Base-by-base conservation (phyloP, 2,888 invertebrate genomes). In the Anoplius nigerrimus region DNA sequence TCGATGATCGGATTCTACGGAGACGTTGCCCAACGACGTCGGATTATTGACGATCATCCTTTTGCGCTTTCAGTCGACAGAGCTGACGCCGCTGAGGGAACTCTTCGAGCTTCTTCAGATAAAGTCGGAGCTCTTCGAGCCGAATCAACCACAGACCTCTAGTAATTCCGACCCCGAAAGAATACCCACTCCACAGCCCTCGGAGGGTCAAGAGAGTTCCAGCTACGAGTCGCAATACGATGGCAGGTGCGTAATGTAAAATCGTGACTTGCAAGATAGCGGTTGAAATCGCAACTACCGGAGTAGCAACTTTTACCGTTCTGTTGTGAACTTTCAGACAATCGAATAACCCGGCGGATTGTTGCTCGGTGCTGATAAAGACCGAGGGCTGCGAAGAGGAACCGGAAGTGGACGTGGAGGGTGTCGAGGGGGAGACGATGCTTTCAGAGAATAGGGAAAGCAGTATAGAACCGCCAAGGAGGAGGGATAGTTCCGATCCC, bases 81-180 rank as follows among this genome's bases (percentile, higher is more conserved):
- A 96, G 90, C 92, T 96, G 81, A 94, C 94, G 86, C 95, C 94
- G 84, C 92, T 96, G 90, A 94, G 95, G 90, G 95, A 95, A 89
- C 90, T 96, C 64, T 93, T 96, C 88, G 94, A 95, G 88, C 90
- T 96, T 80, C 89, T 96, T 82, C 95, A 95, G 91, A 96, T 96
- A 78, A 95, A 95, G 89, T 94, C 95, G 74, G 95, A 95, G 83
- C 82, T 89, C 24, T 89, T 87, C 78, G 87, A 87, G 73, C 86
- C 88, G 2, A 88, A 84, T 75, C 86, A 87, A 72, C 81, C 87
- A 64, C 87, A 87, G 63, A 84, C 85, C 65, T 86, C 87, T 55
- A 82, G 81, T 51, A 86, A 85, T 64, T 87, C 88, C 22, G 88
- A 89, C 34, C 82, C 85, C n/a, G 83, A 88, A 71, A 87, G 87